Percentiles rank a stretch among this genome's conserved stretches.
Evolutionary conservation across 2,797 vertebrate species (phyloP).

Genomic region (Rhynchonycteris naso): DNA sequence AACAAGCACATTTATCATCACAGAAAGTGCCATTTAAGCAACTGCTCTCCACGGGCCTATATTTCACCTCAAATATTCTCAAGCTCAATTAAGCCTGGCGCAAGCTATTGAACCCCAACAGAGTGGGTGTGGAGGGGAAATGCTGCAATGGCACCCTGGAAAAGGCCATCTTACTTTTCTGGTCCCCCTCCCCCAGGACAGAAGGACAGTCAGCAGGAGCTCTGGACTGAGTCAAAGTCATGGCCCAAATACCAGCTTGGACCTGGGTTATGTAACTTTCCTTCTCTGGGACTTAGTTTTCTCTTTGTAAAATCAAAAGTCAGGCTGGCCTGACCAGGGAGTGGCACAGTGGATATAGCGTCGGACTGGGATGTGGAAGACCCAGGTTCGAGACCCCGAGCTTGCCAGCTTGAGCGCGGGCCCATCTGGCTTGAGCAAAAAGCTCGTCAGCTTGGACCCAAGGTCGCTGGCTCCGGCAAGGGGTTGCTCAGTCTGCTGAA

Average conservation of each 20-base stretch:
- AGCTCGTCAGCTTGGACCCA: no score
- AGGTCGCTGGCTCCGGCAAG: no score
- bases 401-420: no score
- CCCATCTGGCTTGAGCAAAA: no score
- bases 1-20: conserved; percentile 78
- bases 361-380: no score
- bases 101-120: conserved; percentile 57
- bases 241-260: neutral
- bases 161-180: neutral
- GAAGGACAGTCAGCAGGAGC: neutral
- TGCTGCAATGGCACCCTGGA: rapidly evolving
- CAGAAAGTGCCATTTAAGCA: conserved; percentile 77
- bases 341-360: no score
- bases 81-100: conserved; percentile 74
- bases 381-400: no score
- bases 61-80: conserved; percentile 75
- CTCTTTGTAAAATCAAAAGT: neutral
- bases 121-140: neutral
- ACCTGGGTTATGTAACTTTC: neutral
- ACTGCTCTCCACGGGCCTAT: conserved; percentile 56
- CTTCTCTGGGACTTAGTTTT: neutral
- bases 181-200: neutral
- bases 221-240: neutral
- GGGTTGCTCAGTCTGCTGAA: no score
- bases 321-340: no score